Evolutionary conservation across 2,113 vertebrate genomes (phyloP).

Genomic region (Leptobrachium leishanense): DNA sequence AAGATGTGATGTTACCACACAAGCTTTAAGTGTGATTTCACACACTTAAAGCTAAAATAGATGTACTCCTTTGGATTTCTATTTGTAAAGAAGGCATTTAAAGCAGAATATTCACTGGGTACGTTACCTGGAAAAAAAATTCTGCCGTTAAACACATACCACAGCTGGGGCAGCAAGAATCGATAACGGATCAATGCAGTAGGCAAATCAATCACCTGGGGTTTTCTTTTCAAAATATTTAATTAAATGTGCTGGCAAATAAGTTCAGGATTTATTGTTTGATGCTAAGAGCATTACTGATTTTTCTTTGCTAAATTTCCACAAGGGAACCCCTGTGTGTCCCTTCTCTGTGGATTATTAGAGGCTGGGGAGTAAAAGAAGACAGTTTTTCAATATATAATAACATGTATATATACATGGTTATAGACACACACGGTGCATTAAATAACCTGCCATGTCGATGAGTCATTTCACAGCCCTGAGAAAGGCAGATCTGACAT

Average conservation of each 20-base stretch:
- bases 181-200: constrained; percentile 80
- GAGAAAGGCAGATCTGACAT: constrained; percentile 66
- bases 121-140: constrained; percentile 65
- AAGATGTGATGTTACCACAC: too few species aligned
- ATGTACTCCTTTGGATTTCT: neutral
- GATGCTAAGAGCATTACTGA: constrained; percentile 87
- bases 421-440: constrained; percentile 80
- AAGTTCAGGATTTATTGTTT: constrained; percentile 85
- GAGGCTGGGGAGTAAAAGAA: constrained; percentile 77
- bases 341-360: constrained; percentile 80
- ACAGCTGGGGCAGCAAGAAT: constrained; percentile 76
- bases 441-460: constrained; percentile 83
- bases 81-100: constrained; percentile 56
- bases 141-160: constrained; percentile 74
- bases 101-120: constrained; percentile 56
- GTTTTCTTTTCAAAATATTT: constrained; percentile 92
- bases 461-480: constrained; percentile 78
- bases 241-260: constrained; percentile 89
- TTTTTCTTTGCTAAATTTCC: constrained; percentile 83
- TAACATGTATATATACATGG: constrained; percentile 87
- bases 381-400: constrained; percentile 93
- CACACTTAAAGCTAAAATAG: neutral
- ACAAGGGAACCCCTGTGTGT: constrained; percentile 71
- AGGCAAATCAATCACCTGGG: constrained; percentile 83
- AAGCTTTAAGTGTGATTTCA: too few species aligned